Conservation (phyloP, 1,140 invertebrate genomes). For the Spodoptera litura region DNA sequence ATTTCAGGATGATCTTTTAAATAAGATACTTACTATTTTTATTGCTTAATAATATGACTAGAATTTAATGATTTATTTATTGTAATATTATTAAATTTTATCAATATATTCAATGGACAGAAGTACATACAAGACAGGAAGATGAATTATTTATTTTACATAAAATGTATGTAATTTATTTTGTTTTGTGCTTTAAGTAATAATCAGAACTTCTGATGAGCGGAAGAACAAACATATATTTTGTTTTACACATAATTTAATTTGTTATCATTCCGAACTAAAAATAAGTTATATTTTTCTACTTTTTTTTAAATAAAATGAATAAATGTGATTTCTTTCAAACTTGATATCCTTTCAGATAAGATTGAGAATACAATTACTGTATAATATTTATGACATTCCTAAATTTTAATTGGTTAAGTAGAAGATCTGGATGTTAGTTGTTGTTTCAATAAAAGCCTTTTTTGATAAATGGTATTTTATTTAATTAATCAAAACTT, state of each 20-base stretch:
- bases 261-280: constrained; percentile 21
- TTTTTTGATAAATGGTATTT: constrained; percentile 17
- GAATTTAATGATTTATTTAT: constrained; percentile 14
- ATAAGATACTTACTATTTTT: neutral
- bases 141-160: constrained; percentile 5
- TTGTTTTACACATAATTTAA: neutral
- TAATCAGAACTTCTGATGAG: neutral
- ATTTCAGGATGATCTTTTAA: constrained; percentile 33
- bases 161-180: constrained; percentile 29
- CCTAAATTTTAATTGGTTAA: constrained; percentile 41
- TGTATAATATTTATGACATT: constrained; percentile 46
- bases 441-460: constrained; percentile 43
- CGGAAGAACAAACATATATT: constrained; percentile 27
- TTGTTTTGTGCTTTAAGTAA: neutral
- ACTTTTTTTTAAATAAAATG: neutral
- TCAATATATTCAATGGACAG: constrained; percentile 23
- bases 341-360: constrained; percentile 5
- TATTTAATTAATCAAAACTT: constrained; percentile 24
- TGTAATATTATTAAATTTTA: neutral
- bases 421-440: constrained; percentile 33
- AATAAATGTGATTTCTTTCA: constrained; percentile 17
- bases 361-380: constrained; percentile 38
- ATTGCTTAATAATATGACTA: constrained; percentile 26
- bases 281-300: constrained; percentile 10
- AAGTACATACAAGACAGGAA: constrained; percentile 19